These are phyloP conservation scores for Acrossocheilus wenchowensis DNA, from an alignment of 2,797 vertebrate species.

Conservation along the genomic window DNA sequence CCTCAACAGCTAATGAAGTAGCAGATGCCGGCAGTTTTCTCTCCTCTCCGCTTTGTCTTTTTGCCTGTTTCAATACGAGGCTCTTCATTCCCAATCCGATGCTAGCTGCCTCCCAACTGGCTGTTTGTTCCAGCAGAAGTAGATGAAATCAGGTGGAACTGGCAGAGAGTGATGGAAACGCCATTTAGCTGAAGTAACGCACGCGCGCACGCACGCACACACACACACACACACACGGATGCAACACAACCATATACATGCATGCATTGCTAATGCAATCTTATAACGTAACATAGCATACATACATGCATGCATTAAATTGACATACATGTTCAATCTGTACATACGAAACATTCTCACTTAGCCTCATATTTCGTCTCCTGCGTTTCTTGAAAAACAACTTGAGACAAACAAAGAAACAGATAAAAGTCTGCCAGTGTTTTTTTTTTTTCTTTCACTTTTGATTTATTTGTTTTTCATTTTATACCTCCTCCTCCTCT, in stretches of 20 bases:
- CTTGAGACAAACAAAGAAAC: slow-evolving; percentile 54
- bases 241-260: slow-evolving; percentile 12
- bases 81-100: slow-evolving; percentile 54
- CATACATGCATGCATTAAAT: not conserved
- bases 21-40: slow-evolving; percentile 59
- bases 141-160: slow-evolving; percentile 66
- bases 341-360: not conserved
- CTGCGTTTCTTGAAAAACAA: slow-evolving; percentile 9
- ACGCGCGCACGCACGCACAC: not conserved
- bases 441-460: slow-evolving; percentile 46
- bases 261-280: not conserved
- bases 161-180: slow-evolving; percentile 65
- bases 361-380: not conserved
- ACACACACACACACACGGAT: slow-evolving; percentile 17
- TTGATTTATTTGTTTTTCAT: slow-evolving; percentile 74
- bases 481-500: slow-evolving; percentile 63
- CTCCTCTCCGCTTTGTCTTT: slow-evolving; percentile 41
- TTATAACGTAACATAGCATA: not conserved
- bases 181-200: slow-evolving; percentile 45
- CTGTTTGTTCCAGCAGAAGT: slow-evolving; percentile 67
- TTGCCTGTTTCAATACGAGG: slow-evolving; percentile 40
- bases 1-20: slow-evolving; percentile 66
- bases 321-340: slow-evolving; percentile 6
- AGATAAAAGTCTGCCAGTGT: slow-evolving; percentile 68
- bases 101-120: slow-evolving; percentile 56